A percentile compares a stretch with the other conserved stretches of the same genome.
Evolutionary conservation across 2,113 vertebrate species (phyloP).

Genomic region (Otus sunia): DNA sequence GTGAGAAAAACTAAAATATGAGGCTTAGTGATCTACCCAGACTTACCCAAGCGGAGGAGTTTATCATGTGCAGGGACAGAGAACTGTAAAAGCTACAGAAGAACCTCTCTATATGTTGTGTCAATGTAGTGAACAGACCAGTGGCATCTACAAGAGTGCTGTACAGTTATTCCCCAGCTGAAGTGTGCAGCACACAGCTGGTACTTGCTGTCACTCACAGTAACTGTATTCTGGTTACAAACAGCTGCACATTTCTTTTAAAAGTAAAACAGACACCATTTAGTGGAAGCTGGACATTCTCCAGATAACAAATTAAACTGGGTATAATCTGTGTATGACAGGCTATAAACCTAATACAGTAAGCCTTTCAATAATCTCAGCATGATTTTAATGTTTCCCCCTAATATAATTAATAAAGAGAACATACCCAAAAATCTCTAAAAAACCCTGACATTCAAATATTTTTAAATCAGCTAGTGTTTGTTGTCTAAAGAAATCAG

Average conservation of each 20-base stretch:
- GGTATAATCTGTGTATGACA: constrained; percentile 8
- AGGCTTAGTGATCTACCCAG: neutral
- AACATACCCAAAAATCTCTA: neutral
- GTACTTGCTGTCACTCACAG: neutral
- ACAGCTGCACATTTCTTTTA: constrained; percentile 12
- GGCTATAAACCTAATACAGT: neutral
- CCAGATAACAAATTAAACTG: neutral
- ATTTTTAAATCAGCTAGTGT: neutral
- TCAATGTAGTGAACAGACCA: neutral
- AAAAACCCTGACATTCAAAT: neutral
- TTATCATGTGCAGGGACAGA: neutral
- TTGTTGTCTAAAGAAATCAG: neutral
- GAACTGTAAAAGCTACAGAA: neutral
- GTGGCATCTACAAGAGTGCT: neutral
- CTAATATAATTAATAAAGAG: neutral
- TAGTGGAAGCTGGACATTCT: neutral
- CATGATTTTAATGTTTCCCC: neutral
- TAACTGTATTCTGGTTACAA: neutral
- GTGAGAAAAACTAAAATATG: neutral
- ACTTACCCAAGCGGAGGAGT: neutral
- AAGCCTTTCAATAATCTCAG: neutral
- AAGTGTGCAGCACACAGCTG: neutral
- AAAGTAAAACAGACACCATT: constrained; percentile 16
- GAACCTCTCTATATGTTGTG: neutral
- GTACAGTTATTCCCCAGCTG: neutral